Percentiles rank a stretch among this genome's conserved stretches.
Evolutionary conservation across 2,888 invertebrate genomes (phyloP).

Genomic region (Gastracanthus pulcherrimus): DNA sequence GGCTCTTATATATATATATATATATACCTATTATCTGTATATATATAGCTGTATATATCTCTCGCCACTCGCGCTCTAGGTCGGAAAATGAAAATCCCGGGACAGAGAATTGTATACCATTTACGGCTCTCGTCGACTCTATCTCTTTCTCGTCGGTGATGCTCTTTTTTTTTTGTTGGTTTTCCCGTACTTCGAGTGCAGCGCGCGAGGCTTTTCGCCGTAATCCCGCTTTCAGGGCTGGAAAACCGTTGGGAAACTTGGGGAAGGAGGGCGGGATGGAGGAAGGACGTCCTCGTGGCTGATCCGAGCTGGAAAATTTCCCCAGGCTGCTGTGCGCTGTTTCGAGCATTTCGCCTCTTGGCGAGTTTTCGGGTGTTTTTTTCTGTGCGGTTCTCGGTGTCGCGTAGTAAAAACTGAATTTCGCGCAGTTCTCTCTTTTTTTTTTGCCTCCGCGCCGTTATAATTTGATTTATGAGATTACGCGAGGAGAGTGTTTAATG

Average conservation of each 20-base stretch:
- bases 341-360: neutral
- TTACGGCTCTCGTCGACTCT: too few species aligned
- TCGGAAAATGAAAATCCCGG: slow-evolving; percentile 33
- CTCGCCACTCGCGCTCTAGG: too few species aligned
- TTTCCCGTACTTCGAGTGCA: neutral
- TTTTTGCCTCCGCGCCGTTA: too few species aligned
- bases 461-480: neutral
- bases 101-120: too few species aligned
- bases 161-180: too few species aligned
- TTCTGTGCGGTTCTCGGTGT: neutral
- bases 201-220: neutral
- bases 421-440: neutral
- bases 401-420: slow-evolving; percentile 9
- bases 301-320: slow-evolving; percentile 10
- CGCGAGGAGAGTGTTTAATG: too few species aligned
- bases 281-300: neutral
- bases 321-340: neutral
- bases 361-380: neutral
- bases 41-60: too few species aligned
- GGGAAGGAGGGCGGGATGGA: neutral
- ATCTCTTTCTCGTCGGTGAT: too few species aligned
- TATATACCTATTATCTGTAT: too few species aligned
- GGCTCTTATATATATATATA: too few species aligned
- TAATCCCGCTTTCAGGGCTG: slow-evolving; percentile 27
- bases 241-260: slow-evolving; percentile 29